Conservation (phyloP, 2,888 invertebrate species). For the Sphaerophoria rueppellii region DNA sequence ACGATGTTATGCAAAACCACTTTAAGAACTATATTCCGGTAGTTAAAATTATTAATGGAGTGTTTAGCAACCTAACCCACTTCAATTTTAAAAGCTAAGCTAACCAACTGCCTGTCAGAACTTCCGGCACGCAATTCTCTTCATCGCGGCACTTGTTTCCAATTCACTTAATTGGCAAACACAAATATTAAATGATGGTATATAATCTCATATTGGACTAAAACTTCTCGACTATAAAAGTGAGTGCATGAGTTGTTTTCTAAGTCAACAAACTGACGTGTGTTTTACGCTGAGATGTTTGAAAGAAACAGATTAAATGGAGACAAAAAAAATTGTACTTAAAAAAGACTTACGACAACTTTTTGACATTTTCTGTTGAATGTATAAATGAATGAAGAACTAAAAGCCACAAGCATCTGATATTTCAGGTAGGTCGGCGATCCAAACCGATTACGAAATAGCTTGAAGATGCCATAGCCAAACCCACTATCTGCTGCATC, state of each 20-base stretch:
- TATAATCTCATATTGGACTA: constrained; percentile 36
- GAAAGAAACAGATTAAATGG: constrained; percentile 26
- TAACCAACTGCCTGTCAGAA: constrained; percentile 31
- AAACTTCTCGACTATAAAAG: constrained; percentile 20
- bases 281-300: neutral
- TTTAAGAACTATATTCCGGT: constrained; percentile 24
- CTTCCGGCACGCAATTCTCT: constrained; percentile 59
- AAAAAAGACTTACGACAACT: neutral
- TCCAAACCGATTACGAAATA: constrained; percentile 8
- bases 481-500: neutral
- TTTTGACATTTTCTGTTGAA: neutral
- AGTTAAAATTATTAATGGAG: constrained; percentile 24
- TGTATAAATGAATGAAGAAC: neutral
- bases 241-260: constrained; percentile 61
- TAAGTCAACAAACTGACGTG: constrained; percentile 46
- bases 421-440: constrained; percentile 9
- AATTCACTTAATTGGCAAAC: constrained; percentile 39
- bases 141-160: neutral
- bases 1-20: neutral
- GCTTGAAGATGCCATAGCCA: neutral
- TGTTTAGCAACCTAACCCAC: constrained; percentile 51
- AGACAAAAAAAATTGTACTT: constrained; percentile 2
- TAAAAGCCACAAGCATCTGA: neutral
- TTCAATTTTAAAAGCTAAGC: constrained; percentile 30
- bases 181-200: constrained; percentile 1